These are phyloP conservation scores for Chrysocyon brachyurus DNA, from an alignment of 2,797 vertebrate genomes.

Conservation along the genomic window DNA sequence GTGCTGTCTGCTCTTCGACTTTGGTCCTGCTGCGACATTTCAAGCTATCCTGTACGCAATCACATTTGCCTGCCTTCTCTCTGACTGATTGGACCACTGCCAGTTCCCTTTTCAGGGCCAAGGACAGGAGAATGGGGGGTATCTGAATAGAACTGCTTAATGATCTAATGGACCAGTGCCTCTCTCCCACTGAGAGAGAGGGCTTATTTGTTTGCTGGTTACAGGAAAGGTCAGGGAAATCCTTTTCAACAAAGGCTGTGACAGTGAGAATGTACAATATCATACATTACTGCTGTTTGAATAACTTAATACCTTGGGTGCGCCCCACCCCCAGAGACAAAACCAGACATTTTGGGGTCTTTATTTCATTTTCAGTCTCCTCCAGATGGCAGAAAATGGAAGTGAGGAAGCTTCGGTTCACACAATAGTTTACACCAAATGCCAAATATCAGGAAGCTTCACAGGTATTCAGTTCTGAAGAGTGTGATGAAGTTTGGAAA, in stretches of 20 bases:
- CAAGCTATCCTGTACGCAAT: slow-evolving; percentile 86
- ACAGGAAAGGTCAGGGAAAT: slow-evolving; percentile 90
- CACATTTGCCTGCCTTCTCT: slow-evolving; percentile 88
- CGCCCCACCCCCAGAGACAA: slow-evolving; percentile 81
- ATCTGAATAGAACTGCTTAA: slow-evolving; percentile 89
- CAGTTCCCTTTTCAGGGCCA: slow-evolving; percentile 93
- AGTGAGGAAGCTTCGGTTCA: slow-evolving; percentile 86
- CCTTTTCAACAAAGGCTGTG: slow-evolving; percentile 89
- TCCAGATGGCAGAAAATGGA: slow-evolving; percentile 89
- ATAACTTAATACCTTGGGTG: slow-evolving; percentile 89
- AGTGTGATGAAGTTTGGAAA: slow-evolving; percentile 65
- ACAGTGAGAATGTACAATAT: slow-evolving; percentile 87
- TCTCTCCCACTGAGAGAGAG: slow-evolving; percentile 89
- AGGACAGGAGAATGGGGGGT: slow-evolving; percentile 91
- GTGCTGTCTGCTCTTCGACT: slow-evolving; percentile 88
- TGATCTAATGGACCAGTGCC: slow-evolving; percentile 90
- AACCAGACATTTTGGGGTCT: slow-evolving; percentile 85
- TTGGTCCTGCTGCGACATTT: slow-evolving; percentile 90
- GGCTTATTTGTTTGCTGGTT: slow-evolving; percentile 91
- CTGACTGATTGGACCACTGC: slow-evolving; percentile 91
- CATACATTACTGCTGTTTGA: slow-evolving; percentile 87
- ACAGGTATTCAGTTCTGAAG: slow-evolving; percentile 81
- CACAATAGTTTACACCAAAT: slow-evolving; percentile 84
- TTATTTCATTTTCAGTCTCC: slow-evolving; percentile 88
- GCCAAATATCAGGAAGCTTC: slow-evolving; percentile 81